Evolutionary conservation across 2,888 invertebrate genomes (phyloP).

Genomic region (Drosophila lutescens): DNA sequence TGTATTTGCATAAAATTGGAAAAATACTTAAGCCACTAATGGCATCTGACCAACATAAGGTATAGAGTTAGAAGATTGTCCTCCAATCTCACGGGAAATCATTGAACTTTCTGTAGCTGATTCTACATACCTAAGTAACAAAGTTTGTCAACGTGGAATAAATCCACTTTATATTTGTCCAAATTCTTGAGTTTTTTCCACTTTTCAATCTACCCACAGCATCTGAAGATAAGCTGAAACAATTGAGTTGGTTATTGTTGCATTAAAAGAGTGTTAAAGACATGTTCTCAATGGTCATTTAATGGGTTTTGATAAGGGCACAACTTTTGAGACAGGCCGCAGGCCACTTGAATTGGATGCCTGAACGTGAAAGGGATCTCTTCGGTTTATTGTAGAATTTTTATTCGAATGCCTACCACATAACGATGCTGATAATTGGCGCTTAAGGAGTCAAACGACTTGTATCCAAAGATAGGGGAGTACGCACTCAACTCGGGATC

Average conservation of each 20-base stretch:
- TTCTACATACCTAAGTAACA: too few species aligned
- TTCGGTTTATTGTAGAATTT: conserved; percentile 46
- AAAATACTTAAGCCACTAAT: background rate
- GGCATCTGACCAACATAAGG: background rate
- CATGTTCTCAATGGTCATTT: conserved; percentile 47
- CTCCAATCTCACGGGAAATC: too few species aligned
- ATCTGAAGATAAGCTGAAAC: conserved; percentile 14
- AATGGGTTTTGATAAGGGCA: conserved; percentile 59
- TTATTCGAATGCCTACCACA: conserved; percentile 65
- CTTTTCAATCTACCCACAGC: background rate
- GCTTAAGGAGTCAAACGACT: conserved; percentile 30
- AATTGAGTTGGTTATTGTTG: conserved; percentile 24
- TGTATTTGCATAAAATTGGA: background rate
- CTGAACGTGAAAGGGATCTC: background rate
- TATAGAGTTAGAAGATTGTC: too few species aligned
- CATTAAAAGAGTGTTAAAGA: conserved; percentile 71
- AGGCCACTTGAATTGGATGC: conserved; percentile 59
- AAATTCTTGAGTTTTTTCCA: background rate
- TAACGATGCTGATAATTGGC: conserved; percentile 78
- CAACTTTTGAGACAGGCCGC: conserved; percentile 24
- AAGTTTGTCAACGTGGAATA: background rate
- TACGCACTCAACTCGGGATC: background rate
- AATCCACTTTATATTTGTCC: background rate
- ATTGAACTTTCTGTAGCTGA: too few species aligned
- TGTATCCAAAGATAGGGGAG: conserved; percentile 30